Conservation (phyloP, 2,113 vertebrate genomes). For the Isurus oxyrinchus region DNA sequence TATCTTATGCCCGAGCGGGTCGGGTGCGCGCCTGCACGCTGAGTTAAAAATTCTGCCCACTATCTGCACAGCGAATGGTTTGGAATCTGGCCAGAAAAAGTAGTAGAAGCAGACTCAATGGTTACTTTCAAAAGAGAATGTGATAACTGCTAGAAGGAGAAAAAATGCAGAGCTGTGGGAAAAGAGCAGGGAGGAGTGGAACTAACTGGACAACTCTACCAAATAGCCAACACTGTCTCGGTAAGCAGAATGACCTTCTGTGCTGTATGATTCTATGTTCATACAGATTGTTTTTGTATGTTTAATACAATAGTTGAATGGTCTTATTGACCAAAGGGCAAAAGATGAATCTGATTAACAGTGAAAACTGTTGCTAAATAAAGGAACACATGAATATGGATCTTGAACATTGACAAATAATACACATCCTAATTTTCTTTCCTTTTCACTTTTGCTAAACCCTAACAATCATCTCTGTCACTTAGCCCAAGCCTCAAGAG, state of each 20-base stretch:
- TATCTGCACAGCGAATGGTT: no score
- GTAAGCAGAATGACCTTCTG: neutral
- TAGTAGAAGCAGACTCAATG: no score
- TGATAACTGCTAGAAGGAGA: no score
- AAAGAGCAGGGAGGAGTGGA: no score
- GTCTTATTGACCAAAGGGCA: neutral
- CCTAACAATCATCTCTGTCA: constrained; percentile 12
- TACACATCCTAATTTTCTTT: neutral
- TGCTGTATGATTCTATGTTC: neutral
- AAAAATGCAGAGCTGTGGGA: no score
- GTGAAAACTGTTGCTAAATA: neutral
- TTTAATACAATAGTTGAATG: constrained; percentile 19
- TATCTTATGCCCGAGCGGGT: no score
- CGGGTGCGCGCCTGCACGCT: no score
- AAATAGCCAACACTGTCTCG: neutral
- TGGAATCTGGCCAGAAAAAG: no score
- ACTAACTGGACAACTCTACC: neutral
- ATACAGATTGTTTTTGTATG: neutral
- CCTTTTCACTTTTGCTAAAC: neutral
- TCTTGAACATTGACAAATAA: neutral
- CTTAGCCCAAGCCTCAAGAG: neutral
- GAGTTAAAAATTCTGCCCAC: no score
- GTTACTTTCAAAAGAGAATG: no score
- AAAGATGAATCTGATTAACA: neutral
- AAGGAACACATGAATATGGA: neutral